phyloP scores from a whole-genome alignment of 2,888 invertebrate species.

The Ptychoptera contaminata region DNA sequence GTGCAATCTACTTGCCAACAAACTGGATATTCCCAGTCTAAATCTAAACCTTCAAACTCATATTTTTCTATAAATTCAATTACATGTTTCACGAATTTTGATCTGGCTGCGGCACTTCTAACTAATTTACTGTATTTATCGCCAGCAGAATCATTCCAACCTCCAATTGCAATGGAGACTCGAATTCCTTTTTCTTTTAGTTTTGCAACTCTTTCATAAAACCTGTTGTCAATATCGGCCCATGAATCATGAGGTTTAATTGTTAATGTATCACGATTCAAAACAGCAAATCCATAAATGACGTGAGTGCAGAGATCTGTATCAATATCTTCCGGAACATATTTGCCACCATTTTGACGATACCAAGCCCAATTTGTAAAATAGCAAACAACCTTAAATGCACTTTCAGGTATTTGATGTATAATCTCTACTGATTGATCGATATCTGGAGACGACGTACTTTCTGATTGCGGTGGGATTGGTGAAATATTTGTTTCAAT shows the following conservation, averaged over 20 bases:
- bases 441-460: constrained; percentile 1
- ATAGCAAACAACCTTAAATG: constrained; percentile 74
- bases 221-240: constrained; percentile 83
- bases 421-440: constrained; percentile 4
- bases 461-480: constrained; percentile 1
- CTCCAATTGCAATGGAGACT: constrained; percentile 77
- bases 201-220: constrained; percentile 71
- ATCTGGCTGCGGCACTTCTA: constrained; percentile 51
- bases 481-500: neutral
- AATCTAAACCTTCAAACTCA: constrained; percentile 78
- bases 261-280: constrained; percentile 54
- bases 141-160: constrained; percentile 88
- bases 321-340: constrained; percentile 67
- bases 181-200: constrained; percentile 58
- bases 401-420: constrained; percentile 15
- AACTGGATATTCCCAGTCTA: constrained; percentile 90
- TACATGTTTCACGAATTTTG: constrained; percentile 57
- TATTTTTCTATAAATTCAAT: constrained; percentile 62
- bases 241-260: constrained; percentile 78
- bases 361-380: constrained; percentile 95
- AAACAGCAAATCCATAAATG: constrained; percentile 81
- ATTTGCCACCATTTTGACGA: constrained; percentile 67
- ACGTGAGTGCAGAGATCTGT: constrained; percentile 78
- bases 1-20: constrained; percentile 83
- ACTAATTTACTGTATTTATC: constrained; percentile 77